Percentiles rank a stretch among this genome's conserved stretches.
phyloP scores from a whole-genome alignment of 2,113 vertebrate species.

The Condylura cristata region DNA sequence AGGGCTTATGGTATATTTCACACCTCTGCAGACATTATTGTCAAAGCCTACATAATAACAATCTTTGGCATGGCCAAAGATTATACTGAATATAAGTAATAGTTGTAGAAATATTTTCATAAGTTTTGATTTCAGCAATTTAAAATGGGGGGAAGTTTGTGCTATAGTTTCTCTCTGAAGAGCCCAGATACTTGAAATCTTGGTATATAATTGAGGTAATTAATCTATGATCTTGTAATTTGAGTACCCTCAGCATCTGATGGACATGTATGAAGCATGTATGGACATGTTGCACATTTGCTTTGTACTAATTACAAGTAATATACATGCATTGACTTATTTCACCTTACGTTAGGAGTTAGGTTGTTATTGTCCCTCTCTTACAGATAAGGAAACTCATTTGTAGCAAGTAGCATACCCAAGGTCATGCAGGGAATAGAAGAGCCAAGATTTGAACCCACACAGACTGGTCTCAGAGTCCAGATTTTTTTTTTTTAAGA shows the following conservation, averaged over 20 bases:
- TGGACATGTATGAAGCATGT: neutral
- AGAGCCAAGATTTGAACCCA: neutral
- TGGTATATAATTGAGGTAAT: neutral
- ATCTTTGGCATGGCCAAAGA: too few relatives aligned
- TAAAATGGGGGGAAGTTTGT: neutral
- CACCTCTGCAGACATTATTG: neutral
- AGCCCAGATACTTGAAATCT: neutral
- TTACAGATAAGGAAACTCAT: neutral
- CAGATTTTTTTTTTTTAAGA: too few relatives aligned
- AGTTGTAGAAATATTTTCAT: neutral
- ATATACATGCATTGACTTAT: accelerated
- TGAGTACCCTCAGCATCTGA: neutral
- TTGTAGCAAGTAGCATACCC: neutral
- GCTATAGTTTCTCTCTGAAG: neutral
- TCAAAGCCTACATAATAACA: neutral
- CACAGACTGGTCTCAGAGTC: neutral
- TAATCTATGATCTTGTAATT: neutral
- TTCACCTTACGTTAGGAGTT: neutral
- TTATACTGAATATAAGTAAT: neutral
- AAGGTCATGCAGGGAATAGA: neutral
- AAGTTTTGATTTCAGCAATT: neutral
- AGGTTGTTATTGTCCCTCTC: neutral
- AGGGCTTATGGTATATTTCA: neutral
- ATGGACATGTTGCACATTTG: accelerated
- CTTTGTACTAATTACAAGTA: neutral